Evolutionary conservation across 1,140 invertebrate genomes (phyloP).

Genomic region (Caenorhabditis briggsae): DNA sequence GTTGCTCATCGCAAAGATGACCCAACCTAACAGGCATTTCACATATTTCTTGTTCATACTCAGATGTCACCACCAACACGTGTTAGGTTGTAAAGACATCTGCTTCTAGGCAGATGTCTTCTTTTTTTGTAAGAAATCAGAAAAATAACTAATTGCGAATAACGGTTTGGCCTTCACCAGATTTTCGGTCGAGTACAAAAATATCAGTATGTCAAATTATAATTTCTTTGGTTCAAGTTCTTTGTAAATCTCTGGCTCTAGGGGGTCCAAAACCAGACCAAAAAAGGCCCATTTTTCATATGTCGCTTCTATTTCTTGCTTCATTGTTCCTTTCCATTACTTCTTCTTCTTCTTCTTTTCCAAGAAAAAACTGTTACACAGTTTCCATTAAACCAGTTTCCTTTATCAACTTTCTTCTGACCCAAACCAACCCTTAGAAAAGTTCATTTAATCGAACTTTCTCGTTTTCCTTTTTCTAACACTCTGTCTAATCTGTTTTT

Average conservation of each 20-base stretch:
- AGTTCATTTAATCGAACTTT: slow-evolving; percentile 15
- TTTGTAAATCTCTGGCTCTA: too few species aligned
- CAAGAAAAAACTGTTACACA: slow-evolving; percentile 4
- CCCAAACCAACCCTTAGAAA: not conserved
- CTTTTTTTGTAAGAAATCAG: too few species aligned
- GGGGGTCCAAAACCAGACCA: too few species aligned
- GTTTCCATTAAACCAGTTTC: slow-evolving; percentile 2
- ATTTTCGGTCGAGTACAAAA: too few species aligned
- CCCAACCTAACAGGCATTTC: not conserved
- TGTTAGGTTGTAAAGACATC: too few species aligned
- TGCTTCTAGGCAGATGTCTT: too few species aligned
- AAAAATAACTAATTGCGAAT: too few species aligned
- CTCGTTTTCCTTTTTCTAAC: not conserved
- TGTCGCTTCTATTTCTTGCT: not conserved
- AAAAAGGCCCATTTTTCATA: not conserved
- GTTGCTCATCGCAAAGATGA: not conserved
- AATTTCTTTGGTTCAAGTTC: too few species aligned
- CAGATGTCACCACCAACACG: too few species aligned
- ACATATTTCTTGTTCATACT: too few species aligned
- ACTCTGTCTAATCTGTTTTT: not conserved
- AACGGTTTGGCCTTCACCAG: too few species aligned
- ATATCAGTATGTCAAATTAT: too few species aligned
- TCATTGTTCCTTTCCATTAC: not conserved
- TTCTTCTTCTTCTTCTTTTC: not conserved
- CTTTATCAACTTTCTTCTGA: not conserved